Evolutionary conservation across 2,797 vertebrate species (phyloP), one percentile per base, ranked within the genome.

Genomic region (Simalia tracyae): DNA sequence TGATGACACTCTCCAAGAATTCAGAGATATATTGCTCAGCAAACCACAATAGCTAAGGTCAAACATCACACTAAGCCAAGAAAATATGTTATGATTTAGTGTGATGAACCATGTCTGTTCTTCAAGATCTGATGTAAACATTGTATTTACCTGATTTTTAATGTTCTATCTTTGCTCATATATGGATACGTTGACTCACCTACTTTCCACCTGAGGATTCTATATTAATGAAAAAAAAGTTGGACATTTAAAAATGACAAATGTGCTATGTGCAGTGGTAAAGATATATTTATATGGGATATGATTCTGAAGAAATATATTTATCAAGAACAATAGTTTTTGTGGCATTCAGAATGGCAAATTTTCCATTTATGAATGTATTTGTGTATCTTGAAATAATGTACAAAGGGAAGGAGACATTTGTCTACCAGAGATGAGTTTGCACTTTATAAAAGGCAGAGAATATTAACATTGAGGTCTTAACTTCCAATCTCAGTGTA

Each of bases 391-490:
- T 66, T 31, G 64, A 68, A 68, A 68, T 15, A 68, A 68, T 12
- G 12, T n/a, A 31, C 28, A 68, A 68, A 68, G 64, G 64, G 64
- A 66, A 66, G 64, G 64, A 66, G 5, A 54, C 50, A 54, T 54
- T 54, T 54, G 50, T 54, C 50, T 54, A 54, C 50, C 50, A 54
- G 50, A 54, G 50, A 12, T 66, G 28, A 66, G 17, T 93, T 90
- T 64, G 31, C 88, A 91, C 7, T 81, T 92, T 94, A 92, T 88
- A 93, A 85, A 85, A 91, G 28, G 57, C 9, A 84, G 15, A 59
- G 15, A 19, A 54, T 76, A 19, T 56, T 42, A 28, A 19, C 46
- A 46, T 19, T 4, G 31, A 81, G 57, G 26, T 66, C 86, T 63
- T 31, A 17, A 66, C 46, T 88, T 90, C 56, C 6, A 68, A 12